These are phyloP conservation scores for Nettapus auritus DNA, from an alignment of 2,113 vertebrate species.

Conservation along the genomic window DNA sequence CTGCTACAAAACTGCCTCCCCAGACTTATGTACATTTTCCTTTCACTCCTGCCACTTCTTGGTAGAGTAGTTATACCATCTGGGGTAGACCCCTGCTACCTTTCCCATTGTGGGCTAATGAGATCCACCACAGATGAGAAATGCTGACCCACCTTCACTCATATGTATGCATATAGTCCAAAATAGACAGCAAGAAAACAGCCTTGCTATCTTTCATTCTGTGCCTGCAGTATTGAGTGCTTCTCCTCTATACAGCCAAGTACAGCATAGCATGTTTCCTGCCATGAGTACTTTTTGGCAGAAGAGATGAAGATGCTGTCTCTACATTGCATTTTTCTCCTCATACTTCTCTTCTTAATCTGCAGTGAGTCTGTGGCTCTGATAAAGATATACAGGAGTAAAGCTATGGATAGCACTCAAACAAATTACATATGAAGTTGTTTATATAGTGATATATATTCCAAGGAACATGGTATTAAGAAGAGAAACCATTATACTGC, in stretches of 20 bases:
- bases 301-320: background rate
- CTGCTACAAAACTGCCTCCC: background rate
- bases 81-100: background rate
- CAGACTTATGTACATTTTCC: background rate
- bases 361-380: background rate
- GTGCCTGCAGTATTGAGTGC: background rate
- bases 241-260: background rate
- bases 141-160: background rate
- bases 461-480: background rate
- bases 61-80: too few relatives aligned
- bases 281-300: background rate
- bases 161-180: too few relatives aligned
- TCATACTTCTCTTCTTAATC: background rate
- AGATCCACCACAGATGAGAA: background rate
- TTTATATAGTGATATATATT: background rate
- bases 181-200: background rate
- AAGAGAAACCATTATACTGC: background rate
- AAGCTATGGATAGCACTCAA: background rate
- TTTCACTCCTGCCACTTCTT: background rate
- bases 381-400: background rate
- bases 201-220: background rate
- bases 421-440: background rate
- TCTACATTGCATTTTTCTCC: background rate
- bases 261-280: background rate
- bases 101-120: fast-evolving